These are phyloP conservation scores for Drosophila subobscura DNA, from an alignment of 1,140 invertebrate genomes.

Conservation along the genomic window DNA sequence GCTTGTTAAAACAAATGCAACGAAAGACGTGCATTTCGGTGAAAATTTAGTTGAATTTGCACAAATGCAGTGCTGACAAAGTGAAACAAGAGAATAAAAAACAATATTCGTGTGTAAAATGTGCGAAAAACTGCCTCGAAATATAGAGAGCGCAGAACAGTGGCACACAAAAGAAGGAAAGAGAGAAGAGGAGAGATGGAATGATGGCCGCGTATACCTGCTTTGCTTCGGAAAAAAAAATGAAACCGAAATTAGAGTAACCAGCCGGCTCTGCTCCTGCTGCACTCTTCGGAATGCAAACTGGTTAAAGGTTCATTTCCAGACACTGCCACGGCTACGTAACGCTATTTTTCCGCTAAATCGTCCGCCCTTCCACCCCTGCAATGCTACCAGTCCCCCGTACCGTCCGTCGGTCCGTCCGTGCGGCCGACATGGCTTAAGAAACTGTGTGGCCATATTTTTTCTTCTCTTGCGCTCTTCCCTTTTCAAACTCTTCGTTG, in stretches of 20 bases:
- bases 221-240: constrained; percentile 46
- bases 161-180: constrained; percentile 38
- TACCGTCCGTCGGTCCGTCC: background rate
- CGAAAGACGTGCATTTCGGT: constrained; percentile 35
- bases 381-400: background rate
- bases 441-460: constrained; percentile 80
- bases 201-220: constrained; percentile 72
- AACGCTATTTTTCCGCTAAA: constrained; percentile 72
- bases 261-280: constrained; percentile 44
- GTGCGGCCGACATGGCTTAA: constrained; percentile 57
- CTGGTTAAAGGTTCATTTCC: constrained; percentile 66
- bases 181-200: constrained; percentile 37
- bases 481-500: constrained; percentile 63
- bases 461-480: constrained; percentile 66
- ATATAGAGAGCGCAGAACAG: constrained; percentile 39
- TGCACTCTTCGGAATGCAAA: constrained; percentile 62
- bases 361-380: constrained; percentile 16
- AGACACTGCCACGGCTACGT: constrained; percentile 45
- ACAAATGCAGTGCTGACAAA: constrained; percentile 60
- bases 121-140: constrained; percentile 63
- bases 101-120: constrained; percentile 59
- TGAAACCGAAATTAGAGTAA: constrained; percentile 49
- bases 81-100: constrained; percentile 68
- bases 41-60: constrained; percentile 51
- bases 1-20: constrained; percentile 59